A percentile compares a stretch with the other conserved stretches of the same genome.
These are phyloP conservation scores for Poecilia picta DNA, from an alignment of 2,797 vertebrate species.

Conservation along the genomic window DNA sequence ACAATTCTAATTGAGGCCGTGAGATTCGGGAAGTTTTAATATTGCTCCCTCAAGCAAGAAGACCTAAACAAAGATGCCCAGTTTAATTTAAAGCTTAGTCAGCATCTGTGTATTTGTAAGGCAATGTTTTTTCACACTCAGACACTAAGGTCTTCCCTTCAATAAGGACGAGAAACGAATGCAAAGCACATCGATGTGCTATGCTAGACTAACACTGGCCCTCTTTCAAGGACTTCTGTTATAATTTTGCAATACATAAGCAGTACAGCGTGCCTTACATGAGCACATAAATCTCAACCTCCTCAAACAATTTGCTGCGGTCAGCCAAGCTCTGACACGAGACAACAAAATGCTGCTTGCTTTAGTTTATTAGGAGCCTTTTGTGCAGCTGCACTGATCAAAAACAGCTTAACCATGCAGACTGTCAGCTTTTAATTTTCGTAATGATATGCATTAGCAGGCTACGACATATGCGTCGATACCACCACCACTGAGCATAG, in stretches of 20 bases:
- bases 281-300: slow-evolving; percentile 35
- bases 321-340: slow-evolving; percentile 50
- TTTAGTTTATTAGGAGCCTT: slow-evolving; percentile 61
- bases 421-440: slow-evolving; percentile 67
- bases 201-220: slow-evolving; percentile 16
- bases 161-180: slow-evolving; percentile 11
- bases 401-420: slow-evolving; percentile 56
- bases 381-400: slow-evolving; percentile 65
- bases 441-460: slow-evolving; percentile 64
- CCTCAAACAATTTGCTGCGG: slow-evolving; percentile 38
- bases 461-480: slow-evolving; percentile 54
- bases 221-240: slow-evolving; percentile 16
- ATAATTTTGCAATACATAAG: slow-evolving; percentile 22
- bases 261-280: neutral
- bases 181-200: slow-evolving; percentile 16
- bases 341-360: slow-evolving; percentile 56
- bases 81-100: slow-evolving; percentile 56
- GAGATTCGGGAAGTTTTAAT: slow-evolving; percentile 63
- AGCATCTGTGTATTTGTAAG: slow-evolving; percentile 44
- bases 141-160: neutral
- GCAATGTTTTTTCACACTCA: slow-evolving; percentile 26
- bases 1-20: slow-evolving; percentile 59
- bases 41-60: slow-evolving; percentile 53
- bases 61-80: slow-evolving; percentile 45
- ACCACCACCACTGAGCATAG: slow-evolving; percentile 29